Base-by-base conservation (phyloP, 2,888 invertebrate genomes). In the Caenorhabditis afra region DNA sequence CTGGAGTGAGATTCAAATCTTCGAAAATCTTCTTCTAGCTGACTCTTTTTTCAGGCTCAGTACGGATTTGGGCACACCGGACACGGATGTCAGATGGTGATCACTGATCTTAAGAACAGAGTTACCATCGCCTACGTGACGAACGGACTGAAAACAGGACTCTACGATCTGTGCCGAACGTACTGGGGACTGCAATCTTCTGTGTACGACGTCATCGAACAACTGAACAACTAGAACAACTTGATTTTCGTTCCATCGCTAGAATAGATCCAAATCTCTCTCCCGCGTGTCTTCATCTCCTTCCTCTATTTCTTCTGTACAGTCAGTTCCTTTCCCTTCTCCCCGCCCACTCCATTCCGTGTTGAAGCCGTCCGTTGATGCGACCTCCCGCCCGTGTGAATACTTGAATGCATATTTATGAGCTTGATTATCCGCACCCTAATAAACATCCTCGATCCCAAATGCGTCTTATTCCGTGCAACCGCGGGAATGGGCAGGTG, bases 51-150 rank as follows among this genome's bases (percentile, higher is more conserved):
- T 20, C 73, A 85, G 85, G 55, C 77, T 20, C 53, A 67, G n/a
- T 80, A 70, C 52, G 66, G 81, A 11, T 78, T 86, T n/a, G 86
- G 86, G 4, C 86, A 86, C 53, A 80, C 86, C 12, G 86, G 86
- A 37, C 85, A 86, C 49, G 86, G 86, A 44, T 86, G 86, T 55
- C 86, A 86, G 50, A 82, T 81, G 67, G 81, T 84, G 3, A 70
- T 78, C 12, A 78, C 83, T 10, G 85, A 85, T 73, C 74, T 81
- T 47, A 75, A 76, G 44, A 83, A 83, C 37, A 62, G 78, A 37
- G 47, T 86, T 1, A 79, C 83, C 1, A 77, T 86, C 14, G 79
- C 82, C 52, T 86, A 86, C 57, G 82, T 82, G 44, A 82, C 81
- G 39, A 86, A 86, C 57, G 86, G 82, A 14, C 66, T 86, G 57